phyloP scores from a whole-genome alignment of 2,113 vertebrate genomes.

The Pygoscelis antarcticus region DNA sequence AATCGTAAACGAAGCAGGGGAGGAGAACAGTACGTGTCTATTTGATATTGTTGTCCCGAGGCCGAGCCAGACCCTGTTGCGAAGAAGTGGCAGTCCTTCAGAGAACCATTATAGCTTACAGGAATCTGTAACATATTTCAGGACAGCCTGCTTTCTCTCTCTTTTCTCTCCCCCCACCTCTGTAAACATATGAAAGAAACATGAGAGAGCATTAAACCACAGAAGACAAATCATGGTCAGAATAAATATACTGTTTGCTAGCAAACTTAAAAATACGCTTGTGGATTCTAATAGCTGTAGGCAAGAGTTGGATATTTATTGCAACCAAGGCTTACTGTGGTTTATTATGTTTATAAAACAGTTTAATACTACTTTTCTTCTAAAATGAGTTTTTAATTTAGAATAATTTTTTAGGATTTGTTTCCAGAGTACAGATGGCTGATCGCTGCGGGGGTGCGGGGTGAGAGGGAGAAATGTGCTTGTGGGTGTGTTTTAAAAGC shows the following conservation, averaged over 20 bases:
- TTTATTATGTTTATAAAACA: conserved; percentile 77
- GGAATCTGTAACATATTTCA: conserved; percentile 64
- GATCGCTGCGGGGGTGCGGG: conserved; percentile 57
- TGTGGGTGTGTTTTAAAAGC: conserved; percentile 64
- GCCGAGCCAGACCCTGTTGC: neutral
- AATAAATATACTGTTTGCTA: conserved; percentile 73
- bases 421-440: conserved; percentile 73
- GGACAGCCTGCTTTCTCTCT: conserved; percentile 17
- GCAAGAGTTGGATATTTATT: conserved; percentile 76
- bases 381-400: conserved; percentile 81
- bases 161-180: conserved; percentile 47
- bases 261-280: conserved; percentile 74
- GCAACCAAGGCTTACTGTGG: conserved; percentile 72
- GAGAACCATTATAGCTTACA: conserved; percentile 11
- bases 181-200: conserved; percentile 74
- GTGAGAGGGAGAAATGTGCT: conserved; percentile 68
- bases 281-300: conserved; percentile 77
- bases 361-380: conserved; percentile 79
- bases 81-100: conserved; percentile 38
- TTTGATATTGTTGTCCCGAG: neutral
- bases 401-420: conserved; percentile 71
- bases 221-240: conserved; percentile 73
- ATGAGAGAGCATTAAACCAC: conserved; percentile 67
- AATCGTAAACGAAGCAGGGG: neutral
- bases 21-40: neutral